Evolutionary conservation across 1,140 invertebrate species (phyloP), one percentile per base, ranked within the genome.

Genomic region (Drosophila truncata): DNA sequence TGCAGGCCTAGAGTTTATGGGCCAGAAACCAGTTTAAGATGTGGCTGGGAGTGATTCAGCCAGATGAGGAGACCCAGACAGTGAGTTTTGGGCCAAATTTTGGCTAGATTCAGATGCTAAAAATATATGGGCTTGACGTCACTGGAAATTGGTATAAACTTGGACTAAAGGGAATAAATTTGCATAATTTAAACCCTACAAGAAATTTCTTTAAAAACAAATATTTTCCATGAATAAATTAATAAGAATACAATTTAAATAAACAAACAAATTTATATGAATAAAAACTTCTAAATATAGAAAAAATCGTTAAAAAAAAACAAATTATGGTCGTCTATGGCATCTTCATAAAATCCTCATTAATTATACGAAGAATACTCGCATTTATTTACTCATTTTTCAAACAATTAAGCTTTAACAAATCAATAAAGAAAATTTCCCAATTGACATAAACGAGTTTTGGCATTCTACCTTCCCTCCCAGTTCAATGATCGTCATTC

Each of bases 401-500:
- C 33, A 57, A 11, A 16, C 49, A 71, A 71, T 71, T 47, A 25
- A 70, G 33, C 25, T 31, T 37, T 66, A 66, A 70, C 37, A 66
- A 65, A 70, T 57, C 67, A 70, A 46, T 70, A 47, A 55, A 35
- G 31, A 27, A 55, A 54, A 23, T 52, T 64, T 39, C 31, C 18
- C 9, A 54, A 37, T 70, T 44, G 13, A 11, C 33, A 67, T 41
- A 49, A 67, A 71, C 67, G 10, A 27, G 65, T 70, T 72, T 71
- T 33, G 8, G 4, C 29, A 37, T 29, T 44, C 20, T 25, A 4
- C 4, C 42, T 29, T 25, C 64, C 64, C 14, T 37, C n/a, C n/a
- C 50, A 72, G 69, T 72, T 72, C 65, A 72, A 59, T 39, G 65
- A 58, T 72, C 69, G 49, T 58, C 58, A 44, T 33, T 50, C 31